These are phyloP conservation scores for Phataginus tricuspis DNA, from an alignment of 2,797 vertebrate species.

Conservation along the genomic window DNA sequence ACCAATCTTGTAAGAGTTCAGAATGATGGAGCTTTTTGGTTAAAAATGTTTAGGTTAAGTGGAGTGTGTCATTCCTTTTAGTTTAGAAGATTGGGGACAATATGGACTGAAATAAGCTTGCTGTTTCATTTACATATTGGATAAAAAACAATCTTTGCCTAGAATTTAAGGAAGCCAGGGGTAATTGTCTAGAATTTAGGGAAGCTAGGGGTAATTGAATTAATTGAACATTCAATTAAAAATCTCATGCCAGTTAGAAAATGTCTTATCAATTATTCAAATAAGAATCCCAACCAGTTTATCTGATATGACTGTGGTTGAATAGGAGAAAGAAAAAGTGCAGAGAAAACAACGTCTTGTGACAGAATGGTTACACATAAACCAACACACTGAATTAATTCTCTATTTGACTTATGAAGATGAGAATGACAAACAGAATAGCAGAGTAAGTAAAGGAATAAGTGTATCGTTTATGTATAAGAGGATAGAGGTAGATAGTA, in stretches of 20 bases:
- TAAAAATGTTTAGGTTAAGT: constrained; percentile 32
- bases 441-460: constrained; percentile 42
- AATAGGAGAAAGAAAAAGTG: constrained; percentile 74
- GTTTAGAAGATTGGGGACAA: constrained; percentile 36
- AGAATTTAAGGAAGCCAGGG: constrained; percentile 64
- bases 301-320: constrained; percentile 78
- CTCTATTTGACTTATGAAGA: constrained; percentile 66
- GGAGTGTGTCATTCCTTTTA: neutral
- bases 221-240: constrained; percentile 85
- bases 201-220: constrained; percentile 80
- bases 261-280: constrained; percentile 84
- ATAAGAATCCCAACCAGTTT: constrained; percentile 79
- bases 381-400: constrained; percentile 62
- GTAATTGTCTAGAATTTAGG: constrained; percentile 81
- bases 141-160: constrained; percentile 61
- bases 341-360: constrained; percentile 53
- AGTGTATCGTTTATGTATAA: constrained; percentile 1
- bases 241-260: constrained; percentile 82
- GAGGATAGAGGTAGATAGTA: neutral
- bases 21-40: neutral
- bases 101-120: constrained; percentile 48
- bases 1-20: neutral
- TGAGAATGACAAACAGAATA: constrained; percentile 64
- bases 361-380: constrained; percentile 61
- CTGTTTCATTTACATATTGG: constrained; percentile 49